phyloP scores from a whole-genome alignment of 2,797 vertebrate genomes.

The Octomys mimax region DNA sequence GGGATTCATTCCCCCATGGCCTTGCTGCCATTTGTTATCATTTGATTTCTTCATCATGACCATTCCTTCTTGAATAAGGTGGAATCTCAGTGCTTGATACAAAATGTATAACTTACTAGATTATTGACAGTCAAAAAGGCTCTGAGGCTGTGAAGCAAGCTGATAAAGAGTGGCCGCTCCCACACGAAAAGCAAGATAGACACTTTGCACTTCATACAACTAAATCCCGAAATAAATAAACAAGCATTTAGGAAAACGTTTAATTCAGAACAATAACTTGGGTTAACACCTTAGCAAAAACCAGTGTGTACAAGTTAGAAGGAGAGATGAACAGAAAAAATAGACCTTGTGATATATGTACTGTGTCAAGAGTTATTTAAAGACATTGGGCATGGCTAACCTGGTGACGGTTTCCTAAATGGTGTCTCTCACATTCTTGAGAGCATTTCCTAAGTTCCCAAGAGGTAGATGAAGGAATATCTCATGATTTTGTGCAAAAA shows the following conservation, averaged over 20 bases:
- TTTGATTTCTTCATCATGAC: not conserved
- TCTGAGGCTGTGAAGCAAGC: not conserved
- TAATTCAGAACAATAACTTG: not conserved
- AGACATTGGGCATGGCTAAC: not conserved
- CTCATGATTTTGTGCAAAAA: conserved; percentile 13
- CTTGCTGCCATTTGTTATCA: not conserved
- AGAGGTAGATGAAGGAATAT: not conserved
- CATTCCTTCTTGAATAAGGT: not conserved
- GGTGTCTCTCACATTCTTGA: not conserved
- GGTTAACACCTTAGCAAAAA: not conserved
- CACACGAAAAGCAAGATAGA: not conserved
- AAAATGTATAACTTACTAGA: not conserved
- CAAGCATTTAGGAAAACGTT: not conserved
- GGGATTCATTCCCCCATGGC: not conserved
- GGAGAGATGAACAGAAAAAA: not conserved
- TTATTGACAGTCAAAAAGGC: conserved; percentile 12
- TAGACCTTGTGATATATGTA: not conserved
- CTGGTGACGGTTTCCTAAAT: conserved; percentile 41
- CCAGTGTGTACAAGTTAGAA: not conserved
- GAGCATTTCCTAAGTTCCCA: not conserved
- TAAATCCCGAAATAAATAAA: not conserved
- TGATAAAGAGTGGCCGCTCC: not conserved
- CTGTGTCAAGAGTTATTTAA: conserved; percentile 8
- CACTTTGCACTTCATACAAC: not conserved
- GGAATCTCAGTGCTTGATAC: not conserved